Conservation (phyloP, 1,140 invertebrate genomes). For the Trichogramma pretiosum region DNA sequence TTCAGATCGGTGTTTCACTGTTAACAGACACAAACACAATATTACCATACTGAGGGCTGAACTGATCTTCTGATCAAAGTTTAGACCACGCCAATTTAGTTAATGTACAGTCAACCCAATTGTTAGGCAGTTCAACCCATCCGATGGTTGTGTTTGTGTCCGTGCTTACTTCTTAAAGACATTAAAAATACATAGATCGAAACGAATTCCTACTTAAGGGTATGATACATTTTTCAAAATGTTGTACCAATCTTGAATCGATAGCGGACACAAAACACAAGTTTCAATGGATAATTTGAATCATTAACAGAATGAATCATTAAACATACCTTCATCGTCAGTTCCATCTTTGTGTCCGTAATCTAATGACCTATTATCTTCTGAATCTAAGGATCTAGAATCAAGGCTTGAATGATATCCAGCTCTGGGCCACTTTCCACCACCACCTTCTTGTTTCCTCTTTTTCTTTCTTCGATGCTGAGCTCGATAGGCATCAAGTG, state of each 20-base stretch:
- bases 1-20: constrained; percentile 29
- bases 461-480: constrained; percentile 37
- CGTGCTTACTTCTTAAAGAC: constrained; percentile 23
- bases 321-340: constrained; percentile 34
- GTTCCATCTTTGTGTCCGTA: constrained; percentile 35
- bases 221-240: constrained; percentile 8
- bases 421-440: constrained; percentile 34
- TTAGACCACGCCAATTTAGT: constrained; percentile 16
- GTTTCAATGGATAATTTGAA: constrained; percentile 20
- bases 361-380: constrained; percentile 29
- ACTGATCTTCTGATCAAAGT: constrained; percentile 29
- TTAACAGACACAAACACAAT: constrained; percentile 41
- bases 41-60: constrained; percentile 38
- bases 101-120: constrained; percentile 19
- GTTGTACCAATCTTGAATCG: constrained; percentile 13
- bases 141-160: constrained; percentile 42
- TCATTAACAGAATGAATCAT: no score
- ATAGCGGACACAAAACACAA: constrained; percentile 38
- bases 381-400: constrained; percentile 21
- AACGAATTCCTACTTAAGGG: constrained; percentile 16
- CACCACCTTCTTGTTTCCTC: constrained; percentile 29
- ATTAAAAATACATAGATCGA: constrained; percentile 1
- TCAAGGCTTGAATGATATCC: constrained; percentile 24
- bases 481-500: constrained; percentile 29
- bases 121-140: constrained; percentile 37